A percentile compares a stretch with the other conserved stretches of the same genome.
Conservation (phyloP, 1,140 invertebrate genomes). For the Antheraea pernyi region DNA sequence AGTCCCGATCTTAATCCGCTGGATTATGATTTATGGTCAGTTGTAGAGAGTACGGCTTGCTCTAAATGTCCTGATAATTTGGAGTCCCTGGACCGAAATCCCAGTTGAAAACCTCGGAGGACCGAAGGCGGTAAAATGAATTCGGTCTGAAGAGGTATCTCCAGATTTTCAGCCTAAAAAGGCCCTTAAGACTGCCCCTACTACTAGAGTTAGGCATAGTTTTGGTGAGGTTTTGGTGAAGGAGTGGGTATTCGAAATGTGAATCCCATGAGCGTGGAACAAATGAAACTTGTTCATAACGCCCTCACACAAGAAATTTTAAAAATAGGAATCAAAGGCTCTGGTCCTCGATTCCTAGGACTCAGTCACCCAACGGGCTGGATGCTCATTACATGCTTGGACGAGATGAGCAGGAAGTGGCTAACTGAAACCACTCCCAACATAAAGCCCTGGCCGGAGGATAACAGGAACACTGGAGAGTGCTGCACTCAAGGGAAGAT, state of each 20-base stretch:
- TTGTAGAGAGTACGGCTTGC: too few species aligned
- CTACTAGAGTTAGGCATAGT: too few species aligned
- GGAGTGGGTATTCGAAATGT: conserved; percentile 7
- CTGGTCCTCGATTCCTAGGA: conserved; percentile 10
- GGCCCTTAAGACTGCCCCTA: too few species aligned
- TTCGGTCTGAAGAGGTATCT: too few species aligned
- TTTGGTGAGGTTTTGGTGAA: neutral
- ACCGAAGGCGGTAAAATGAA: too few species aligned
- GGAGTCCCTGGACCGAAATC: too few species aligned
- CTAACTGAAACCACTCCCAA: neutral
- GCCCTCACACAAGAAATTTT: conserved; percentile 1
- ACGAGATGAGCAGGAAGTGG: conserved; percentile 10
- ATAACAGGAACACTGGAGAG: conserved; percentile 8
- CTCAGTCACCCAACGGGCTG: neutral
- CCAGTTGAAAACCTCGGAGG: too few species aligned
- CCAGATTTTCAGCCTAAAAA: too few species aligned
- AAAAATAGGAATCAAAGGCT: conserved; percentile 4
- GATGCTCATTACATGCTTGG: conserved; percentile 7
- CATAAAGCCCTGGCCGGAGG: conserved; percentile 15
- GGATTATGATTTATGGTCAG: too few species aligned
- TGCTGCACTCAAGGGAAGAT: neutral
- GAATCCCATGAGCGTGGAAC: conserved; percentile 2
- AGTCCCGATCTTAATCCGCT: too few species aligned
- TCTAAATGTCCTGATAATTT: too few species aligned
- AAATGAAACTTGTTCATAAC: conserved; percentile 3